Evolutionary conservation across 1,140 invertebrate species (phyloP), one percentile per base, ranked within the genome.

Genomic region (Drosophila suzukii): DNA sequence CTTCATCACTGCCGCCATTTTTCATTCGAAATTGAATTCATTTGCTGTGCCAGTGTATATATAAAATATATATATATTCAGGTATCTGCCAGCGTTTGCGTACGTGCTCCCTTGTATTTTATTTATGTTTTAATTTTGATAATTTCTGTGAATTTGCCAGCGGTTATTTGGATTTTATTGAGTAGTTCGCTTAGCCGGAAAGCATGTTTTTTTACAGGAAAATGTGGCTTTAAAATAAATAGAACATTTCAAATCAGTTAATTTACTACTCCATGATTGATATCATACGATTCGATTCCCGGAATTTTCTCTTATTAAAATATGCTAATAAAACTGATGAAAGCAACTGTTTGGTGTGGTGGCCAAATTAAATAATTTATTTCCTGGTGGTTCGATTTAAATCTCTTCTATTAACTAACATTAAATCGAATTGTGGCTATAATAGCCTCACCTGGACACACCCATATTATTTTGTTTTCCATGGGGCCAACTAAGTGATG

Each of bases 1-100:
- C 83, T 86, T 89, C 83, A 86, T 89, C 84, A 86, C 82, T 73
- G 84, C 67, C 77, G 84, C 83, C 83, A 86, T 86, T 86, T 86
- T 86, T 86, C 79, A 86, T 88, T 77, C 71, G 61, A 83, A 86
- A 86, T 86, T 86, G 75, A 86, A 86, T 86, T 86, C 86, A 88
- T 86, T 88, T 88, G 60, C 67, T 66, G 39, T 65, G 46, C 36
- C 36, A 8, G 11, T 56, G 30, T 44, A 34, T 55, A 44, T 44
- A 20, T 47, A 38, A 20, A 30, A 27, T 59, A 46, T 39, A 34
- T 55, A 50, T 39, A 15, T 43, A 38, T 47, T 20, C 68, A 44
- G 68, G 20, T 47, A 15, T 58, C 44, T 53, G 47, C 24, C 55
- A 53, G 58, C 39, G 41, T 49, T 53, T 36, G 57, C 13, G 65